A percentile compares a stretch with the other conserved stretches of the same genome.
Conservation (phyloP, 1,140 invertebrate species). For the Heliconius himera region DNA sequence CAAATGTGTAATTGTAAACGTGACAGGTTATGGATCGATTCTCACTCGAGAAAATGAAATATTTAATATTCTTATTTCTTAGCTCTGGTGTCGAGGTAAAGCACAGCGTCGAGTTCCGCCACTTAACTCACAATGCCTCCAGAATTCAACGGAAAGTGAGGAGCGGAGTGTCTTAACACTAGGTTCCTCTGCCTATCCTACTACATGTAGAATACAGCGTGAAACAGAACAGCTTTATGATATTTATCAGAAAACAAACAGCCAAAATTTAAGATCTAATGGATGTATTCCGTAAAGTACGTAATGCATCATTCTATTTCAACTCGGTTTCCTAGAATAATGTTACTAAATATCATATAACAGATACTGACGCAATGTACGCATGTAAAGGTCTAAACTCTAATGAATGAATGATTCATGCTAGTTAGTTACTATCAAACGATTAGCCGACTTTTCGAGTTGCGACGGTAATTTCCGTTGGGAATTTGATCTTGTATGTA, state of each 20-base stretch:
- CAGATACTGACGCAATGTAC: conserved; percentile 18
- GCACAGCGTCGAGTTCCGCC: too few species aligned
- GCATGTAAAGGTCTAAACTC: conserved; percentile 6
- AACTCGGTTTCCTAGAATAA: conserved; percentile 6
- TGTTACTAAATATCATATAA: conserved; percentile 13
- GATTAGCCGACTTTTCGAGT: conserved; percentile 28
- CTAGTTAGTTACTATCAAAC: conserved; percentile 31
- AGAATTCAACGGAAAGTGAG: too few species aligned
- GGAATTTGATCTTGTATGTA: conserved; percentile 1
- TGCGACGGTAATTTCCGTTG: conserved; percentile 31
- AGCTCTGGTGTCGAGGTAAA: too few species aligned
- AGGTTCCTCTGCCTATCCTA: too few species aligned
- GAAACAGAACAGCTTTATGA: too few species aligned
- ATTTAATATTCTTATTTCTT: too few species aligned
- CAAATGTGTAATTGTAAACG: too few species aligned
- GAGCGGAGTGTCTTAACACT: too few species aligned
- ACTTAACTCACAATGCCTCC: too few species aligned
- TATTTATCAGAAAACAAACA: neutral
- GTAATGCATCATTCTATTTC: neutral
- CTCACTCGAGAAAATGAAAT: too few species aligned
- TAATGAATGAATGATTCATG: conserved; percentile 37
- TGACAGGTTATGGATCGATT: too few species aligned
- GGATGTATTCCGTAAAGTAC: neutral
- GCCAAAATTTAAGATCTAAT: neutral
- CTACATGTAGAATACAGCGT: too few species aligned